Evolutionary conservation across 2,888 invertebrate genomes (phyloP), one percentile per base, ranked within the genome.

Genomic region (Bombylius discolor): DNA sequence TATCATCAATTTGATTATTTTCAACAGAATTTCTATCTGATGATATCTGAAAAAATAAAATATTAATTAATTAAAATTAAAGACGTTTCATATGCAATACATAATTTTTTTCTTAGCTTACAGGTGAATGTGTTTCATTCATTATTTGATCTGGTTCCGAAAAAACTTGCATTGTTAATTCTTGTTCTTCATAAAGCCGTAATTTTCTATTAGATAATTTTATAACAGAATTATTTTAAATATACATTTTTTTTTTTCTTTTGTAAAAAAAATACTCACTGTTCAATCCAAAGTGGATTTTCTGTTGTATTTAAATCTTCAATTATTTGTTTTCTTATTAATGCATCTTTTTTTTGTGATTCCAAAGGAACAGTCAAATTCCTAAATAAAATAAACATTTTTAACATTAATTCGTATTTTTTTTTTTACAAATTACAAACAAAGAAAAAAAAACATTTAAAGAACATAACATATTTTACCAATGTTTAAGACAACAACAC

Each of bases 271-370:
- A 32, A 33, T 9, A 76, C 82, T 78, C 71, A 85, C 85, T 90
- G 91, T 77, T 93, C 93, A 66, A 92, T 84, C 93, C 92, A 93
- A 13, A 93, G 75, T 0, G 92, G 93, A 78, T 93, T 93, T 72
- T 93, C 93, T 0, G 92, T 93, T 0, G 90, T 91, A 65, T 89
- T 89, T 51, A 90, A 74, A 67, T 91, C 90, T 63, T 91, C 89
- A 44, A 90, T 82, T 52, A 89, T 88, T 60, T 88, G 83, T 59
- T 89, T 83, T 56, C 89, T 85, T 33, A 89, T 89, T 13, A 91
- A 74, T 49, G 89, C 87, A 69, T 91, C 90, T 55, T 89, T 89
- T 59, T 86, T 84, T 59, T 88, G 84, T 63, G 87, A 85, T 64
- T 89, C 84, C 53, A 84, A 83, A n/a, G 87, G 85, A 50, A 89